phyloP scores from a whole-genome alignment of 2,888 invertebrate genomes.

The Chromoteleia sp. region DNA sequence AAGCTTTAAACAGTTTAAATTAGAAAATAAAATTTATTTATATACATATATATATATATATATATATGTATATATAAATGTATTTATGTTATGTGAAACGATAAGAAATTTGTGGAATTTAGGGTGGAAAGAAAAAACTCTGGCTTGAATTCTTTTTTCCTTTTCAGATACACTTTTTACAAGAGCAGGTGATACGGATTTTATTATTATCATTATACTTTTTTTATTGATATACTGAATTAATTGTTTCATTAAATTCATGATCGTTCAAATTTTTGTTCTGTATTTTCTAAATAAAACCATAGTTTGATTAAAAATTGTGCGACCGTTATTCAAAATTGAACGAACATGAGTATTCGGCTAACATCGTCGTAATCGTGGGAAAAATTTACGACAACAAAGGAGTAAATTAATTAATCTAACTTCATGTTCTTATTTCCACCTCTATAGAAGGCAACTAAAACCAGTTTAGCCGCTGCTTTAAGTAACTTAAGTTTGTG shows the following conservation, averaged over 20 bases:
- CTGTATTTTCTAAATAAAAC: background rate
- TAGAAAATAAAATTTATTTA: background rate
- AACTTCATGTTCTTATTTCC: conserved; percentile 19
- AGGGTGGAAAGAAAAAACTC: conserved; percentile 30
- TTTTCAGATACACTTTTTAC: conserved; percentile 8
- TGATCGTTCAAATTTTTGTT: conserved; percentile 35
- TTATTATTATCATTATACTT: conserved; percentile 9
- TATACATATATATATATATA: conserved; percentile 18
- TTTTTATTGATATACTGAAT: too few relatives aligned
- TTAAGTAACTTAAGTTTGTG: conserved; percentile 50
- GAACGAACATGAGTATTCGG: conserved; percentile 35
- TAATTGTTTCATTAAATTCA: too few relatives aligned
- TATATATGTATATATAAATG: background rate
- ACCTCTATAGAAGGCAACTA: conserved; percentile 26
- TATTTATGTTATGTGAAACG: background rate
- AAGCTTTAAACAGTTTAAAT: background rate
- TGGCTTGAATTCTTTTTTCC: conserved; percentile 3
- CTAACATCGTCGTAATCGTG: background rate
- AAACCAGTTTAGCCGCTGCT: conserved; percentile 63
- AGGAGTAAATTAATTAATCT: background rate
- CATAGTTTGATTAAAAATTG: conserved; percentile 22
- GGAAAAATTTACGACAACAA: conserved; percentile 1
- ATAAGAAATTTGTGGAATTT: conserved; percentile 12
- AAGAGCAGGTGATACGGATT: background rate
- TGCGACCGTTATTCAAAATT: conserved; percentile 22